Conservation (phyloP, 2,797 vertebrate species). For the Myripristis jacobus region DNA sequence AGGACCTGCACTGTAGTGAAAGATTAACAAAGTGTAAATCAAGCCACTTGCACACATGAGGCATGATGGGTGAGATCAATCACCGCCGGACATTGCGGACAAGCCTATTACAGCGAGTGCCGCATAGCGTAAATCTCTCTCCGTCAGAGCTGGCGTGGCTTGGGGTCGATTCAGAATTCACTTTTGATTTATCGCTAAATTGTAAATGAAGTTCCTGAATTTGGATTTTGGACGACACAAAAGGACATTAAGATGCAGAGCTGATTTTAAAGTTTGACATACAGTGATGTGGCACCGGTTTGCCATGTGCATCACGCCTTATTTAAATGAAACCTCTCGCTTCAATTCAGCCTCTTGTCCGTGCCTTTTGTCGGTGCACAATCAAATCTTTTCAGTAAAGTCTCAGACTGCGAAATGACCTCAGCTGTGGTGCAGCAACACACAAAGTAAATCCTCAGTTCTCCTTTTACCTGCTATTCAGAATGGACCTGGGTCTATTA, state of each 20-base stretch:
- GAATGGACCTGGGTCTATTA: slow-evolving; percentile 50
- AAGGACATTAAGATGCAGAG: neutral
- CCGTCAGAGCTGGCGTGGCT: slow-evolving; percentile 26
- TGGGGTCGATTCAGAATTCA: slow-evolving; percentile 37
- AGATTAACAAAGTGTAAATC: slow-evolving; percentile 76
- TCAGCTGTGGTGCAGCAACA: neutral
- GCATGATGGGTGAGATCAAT: slow-evolving; percentile 69
- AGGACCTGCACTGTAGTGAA: slow-evolving; percentile 36
- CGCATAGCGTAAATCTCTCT: slow-evolving; percentile 63
- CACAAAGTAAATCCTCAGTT: slow-evolving; percentile 13
- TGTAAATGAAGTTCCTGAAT: no score
- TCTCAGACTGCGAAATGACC: slow-evolving; percentile 10
- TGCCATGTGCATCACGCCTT: no score
- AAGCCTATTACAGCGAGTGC: slow-evolving; percentile 68
- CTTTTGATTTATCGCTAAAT: no score
- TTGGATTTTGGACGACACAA: neutral
- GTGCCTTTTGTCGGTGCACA: neutral
- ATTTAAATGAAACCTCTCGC: no score
- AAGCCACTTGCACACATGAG: slow-evolving; percentile 65
- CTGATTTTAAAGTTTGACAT: no score
- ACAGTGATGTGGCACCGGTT: no score
- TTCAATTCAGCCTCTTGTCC: neutral
- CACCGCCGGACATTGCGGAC: slow-evolving; percentile 61
- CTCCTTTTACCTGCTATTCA: slow-evolving; percentile 26
- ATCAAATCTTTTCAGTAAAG: slow-evolving; percentile 9